Conservation (phyloP, 2,888 invertebrate species). For the Drepana falcataria region DNA sequence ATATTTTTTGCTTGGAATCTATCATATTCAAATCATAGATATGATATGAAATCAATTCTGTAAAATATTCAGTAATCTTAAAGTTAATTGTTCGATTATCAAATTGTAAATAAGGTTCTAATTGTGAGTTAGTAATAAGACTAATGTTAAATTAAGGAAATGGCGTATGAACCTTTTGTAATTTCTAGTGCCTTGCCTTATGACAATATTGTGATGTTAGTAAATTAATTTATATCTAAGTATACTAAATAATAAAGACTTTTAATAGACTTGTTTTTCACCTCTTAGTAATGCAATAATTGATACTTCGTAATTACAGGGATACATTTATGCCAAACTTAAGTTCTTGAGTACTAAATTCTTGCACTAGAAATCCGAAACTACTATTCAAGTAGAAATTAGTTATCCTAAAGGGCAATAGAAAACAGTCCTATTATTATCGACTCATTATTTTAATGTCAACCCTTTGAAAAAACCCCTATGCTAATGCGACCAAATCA, state of each 20-base stretch:
- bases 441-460: constrained; percentile 36
- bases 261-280: not conserved
- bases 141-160: constrained; percentile 35
- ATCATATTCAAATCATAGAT: too few relatives aligned
- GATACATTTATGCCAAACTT: too few relatives aligned
- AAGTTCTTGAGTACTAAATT: too few relatives aligned
- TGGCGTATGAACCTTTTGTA: constrained; percentile 22
- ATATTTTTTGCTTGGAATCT: too few relatives aligned
- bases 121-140: not conserved
- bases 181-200: constrained; percentile 55
- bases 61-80: too few relatives aligned
- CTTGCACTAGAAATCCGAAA: too few relatives aligned
- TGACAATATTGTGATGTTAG: constrained; percentile 63
- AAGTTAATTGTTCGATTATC: too few relatives aligned
- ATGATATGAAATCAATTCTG: too few relatives aligned
- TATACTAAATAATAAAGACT: constrained; percentile 26
- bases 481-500: constrained; percentile 59
- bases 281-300: too few relatives aligned
- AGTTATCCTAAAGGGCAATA: constrained; percentile 13
- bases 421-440: constrained; percentile 37
- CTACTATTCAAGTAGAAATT: too few relatives aligned
- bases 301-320: too few relatives aligned
- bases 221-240: constrained; percentile 21
- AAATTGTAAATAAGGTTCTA: not conserved
- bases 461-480: constrained; percentile 45